Evolutionary conservation across 2,888 invertebrate genomes (phyloP), one percentile per base, ranked within the genome.

Genomic region (Morinoia aosen): DNA sequence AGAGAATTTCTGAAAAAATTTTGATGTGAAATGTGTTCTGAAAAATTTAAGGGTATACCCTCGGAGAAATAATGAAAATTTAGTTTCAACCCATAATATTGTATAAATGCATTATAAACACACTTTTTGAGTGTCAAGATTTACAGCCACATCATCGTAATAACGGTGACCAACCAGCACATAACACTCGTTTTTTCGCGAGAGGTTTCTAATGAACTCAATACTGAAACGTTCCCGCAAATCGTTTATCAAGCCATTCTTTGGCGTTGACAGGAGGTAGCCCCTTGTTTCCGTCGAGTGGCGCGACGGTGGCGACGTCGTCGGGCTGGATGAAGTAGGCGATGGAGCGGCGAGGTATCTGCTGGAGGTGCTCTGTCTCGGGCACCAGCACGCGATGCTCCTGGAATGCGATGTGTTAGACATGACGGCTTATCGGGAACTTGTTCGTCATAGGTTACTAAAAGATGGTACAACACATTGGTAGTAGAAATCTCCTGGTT

Each of bases 291-390:
- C 96, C 96, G 95, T 97, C 97, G 96, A 98, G 97, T 25, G 98
- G 97, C 57, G 98, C 97, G 95, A 98, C 97, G 91, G 97, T 97
- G 12, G 98, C 97, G 96, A 97, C 97, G 97, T 97, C 97, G 97
- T 98, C 98, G 4, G 98, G 98, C 97, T 98, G 98, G 97, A 98
- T 98, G 97, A 98, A 98, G 97, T 98, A 98, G 58, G 98, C 98
- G 96, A 98, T 98, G 97, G 98, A 98, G 97, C 98, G 98, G n/a
- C 98, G 98, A 7, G 98, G 98, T 96, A 98, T 98, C 0, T 98
- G 98, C 96, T 98, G 98, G 5, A 98, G 97, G 97, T 98, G 98
- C 96, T 98, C 98, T 58, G 98, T 98, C 33, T 98, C 97, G 0
- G 98, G 98, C 8, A 98, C 98, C 33, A 98, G 98, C 16, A 98